These are phyloP conservation scores for Thymelicus sylvestris DNA, from an alignment of 2,888 invertebrate species.

Conservation along the genomic window DNA sequence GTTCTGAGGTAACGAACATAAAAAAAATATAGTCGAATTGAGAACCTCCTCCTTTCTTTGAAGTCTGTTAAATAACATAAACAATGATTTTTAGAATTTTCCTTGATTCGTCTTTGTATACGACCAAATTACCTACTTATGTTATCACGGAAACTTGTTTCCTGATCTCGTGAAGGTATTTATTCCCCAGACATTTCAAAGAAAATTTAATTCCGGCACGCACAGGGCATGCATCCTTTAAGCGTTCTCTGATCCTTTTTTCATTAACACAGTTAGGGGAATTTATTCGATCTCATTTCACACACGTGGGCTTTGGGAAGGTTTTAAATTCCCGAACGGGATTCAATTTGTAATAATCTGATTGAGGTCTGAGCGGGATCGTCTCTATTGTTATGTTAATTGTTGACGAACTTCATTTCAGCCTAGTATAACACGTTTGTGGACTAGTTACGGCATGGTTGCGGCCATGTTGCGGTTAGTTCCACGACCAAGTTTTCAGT, in stretches of 20 bases:
- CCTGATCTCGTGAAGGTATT: background rate
- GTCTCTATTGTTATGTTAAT: slow-evolving; percentile 31
- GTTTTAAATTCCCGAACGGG: slow-evolving; percentile 30
- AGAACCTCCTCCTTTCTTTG: too few species aligned
- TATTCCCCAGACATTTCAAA: slow-evolving; percentile 1
- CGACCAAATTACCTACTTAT: too few species aligned
- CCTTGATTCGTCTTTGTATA: too few species aligned
- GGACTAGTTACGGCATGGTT: background rate
- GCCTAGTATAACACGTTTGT: background rate
- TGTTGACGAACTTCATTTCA: slow-evolving; percentile 17
- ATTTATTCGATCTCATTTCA: slow-evolving; percentile 32
- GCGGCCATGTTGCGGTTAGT: background rate
- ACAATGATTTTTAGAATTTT: too few species aligned
- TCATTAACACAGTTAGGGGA: slow-evolving; percentile 32
- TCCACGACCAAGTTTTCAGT: background rate
- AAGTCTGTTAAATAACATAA: too few species aligned
- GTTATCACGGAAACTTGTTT: background rate
- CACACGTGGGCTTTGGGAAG: slow-evolving; percentile 30
- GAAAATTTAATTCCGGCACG: slow-evolving; percentile 26
- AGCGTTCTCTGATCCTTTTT: slow-evolving; percentile 33
- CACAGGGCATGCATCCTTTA: slow-evolving; percentile 25
- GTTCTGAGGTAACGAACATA: too few species aligned
- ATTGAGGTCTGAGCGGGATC: slow-evolving; percentile 23
- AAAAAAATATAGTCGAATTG: too few species aligned
- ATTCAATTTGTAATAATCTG: slow-evolving; percentile 37